These are phyloP conservation scores for Semnornis frantzii DNA, from an alignment of 2,113 vertebrate species.

Conservation along the genomic window DNA sequence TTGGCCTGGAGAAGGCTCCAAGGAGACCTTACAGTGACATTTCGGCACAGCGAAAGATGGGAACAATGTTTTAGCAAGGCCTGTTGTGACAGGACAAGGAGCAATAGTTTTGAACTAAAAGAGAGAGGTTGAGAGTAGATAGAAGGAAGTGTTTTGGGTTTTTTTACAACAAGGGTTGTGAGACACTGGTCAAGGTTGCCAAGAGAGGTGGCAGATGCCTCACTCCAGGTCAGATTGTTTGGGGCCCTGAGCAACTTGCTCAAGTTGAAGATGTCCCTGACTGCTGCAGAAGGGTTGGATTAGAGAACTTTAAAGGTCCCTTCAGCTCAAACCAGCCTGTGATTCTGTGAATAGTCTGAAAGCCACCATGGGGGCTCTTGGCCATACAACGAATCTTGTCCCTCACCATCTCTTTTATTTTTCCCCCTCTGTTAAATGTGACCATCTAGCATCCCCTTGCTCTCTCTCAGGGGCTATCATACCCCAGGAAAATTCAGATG, in stretches of 20 bases:
- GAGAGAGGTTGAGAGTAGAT: neutral
- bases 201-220: too few relatives aligned
- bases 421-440: neutral
- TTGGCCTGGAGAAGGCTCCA: neutral
- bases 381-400: too few relatives aligned
- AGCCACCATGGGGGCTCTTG: neutral
- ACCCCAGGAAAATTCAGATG: neutral
- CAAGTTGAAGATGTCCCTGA: neutral
- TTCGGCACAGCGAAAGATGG: neutral
- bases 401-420: neutral
- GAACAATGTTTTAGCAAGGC: neutral
- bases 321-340: neutral
- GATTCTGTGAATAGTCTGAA: neutral
- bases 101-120: neutral
- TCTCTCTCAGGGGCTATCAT: neutral
- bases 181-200: too few relatives aligned
- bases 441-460: neutral
- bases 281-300: fast-evolving
- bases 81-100: neutral
- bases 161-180: neutral
- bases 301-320: fast-evolving
- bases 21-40: neutral
- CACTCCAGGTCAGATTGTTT: neutral
- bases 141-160: neutral
- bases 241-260: neutral